These are phyloP conservation scores for Australoheros scitulus DNA, from an alignment of 2,113 vertebrate species.

Conservation along the genomic window DNA sequence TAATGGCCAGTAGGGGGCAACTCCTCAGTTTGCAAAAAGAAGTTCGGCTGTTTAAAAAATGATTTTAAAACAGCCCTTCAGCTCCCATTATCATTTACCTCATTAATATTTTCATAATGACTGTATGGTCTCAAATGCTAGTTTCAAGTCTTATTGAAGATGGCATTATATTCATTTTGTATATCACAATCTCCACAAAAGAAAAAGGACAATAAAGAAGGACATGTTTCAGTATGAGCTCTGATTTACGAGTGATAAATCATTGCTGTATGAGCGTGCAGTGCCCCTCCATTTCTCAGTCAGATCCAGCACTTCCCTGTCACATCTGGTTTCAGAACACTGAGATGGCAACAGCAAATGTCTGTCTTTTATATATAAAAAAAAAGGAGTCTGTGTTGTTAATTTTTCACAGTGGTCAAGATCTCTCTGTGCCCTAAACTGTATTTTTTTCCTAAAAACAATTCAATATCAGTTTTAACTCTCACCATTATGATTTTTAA, in stretches of 20 bases:
- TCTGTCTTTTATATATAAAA: not conserved
- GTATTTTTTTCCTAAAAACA: not conserved
- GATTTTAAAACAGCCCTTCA: not conserved
- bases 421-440: not conserved
- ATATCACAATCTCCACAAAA: not conserved
- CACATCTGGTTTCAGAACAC: not conserved
- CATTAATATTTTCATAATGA: not conserved
- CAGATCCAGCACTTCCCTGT: not conserved
- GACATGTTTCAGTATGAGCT: not conserved
- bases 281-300: not conserved
- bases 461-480: not conserved
- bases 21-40: too few species aligned
- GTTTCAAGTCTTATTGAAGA: not conserved
- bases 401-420: not conserved
- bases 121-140: not conserved
- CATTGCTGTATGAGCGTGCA: not conserved
- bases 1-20: not conserved
- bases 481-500: not conserved
- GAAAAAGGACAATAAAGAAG: not conserved
- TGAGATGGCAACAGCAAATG: not conserved
- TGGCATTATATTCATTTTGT: not conserved
- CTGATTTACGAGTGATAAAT: accelerated
- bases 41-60: not conserved
- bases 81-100: accelerated
- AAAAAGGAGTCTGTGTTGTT: not conserved